Base-by-base conservation (phyloP, 2,113 vertebrate genomes). In the Xiphophorus maculatus region DNA sequence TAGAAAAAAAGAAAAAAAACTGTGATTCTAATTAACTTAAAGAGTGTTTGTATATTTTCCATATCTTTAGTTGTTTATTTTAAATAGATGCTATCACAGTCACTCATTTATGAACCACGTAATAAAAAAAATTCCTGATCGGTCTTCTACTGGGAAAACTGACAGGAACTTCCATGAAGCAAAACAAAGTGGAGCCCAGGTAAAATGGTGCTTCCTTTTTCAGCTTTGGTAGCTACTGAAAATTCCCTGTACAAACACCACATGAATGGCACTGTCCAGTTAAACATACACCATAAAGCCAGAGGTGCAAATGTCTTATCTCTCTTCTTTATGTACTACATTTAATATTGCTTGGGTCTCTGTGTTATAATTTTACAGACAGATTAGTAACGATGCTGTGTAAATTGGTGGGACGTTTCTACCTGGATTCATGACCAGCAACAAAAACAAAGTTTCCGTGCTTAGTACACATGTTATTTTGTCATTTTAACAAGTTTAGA, bases 201-300 rank as follows among this genome's bases (percentile, higher is more conserved):
- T 11, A 58, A 54, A 22, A 17, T 14, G 0, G 33, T 2, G 37
- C 11, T 61, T 51, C 72, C 19, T 13, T 25, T 1, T 30, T 10
- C 60, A 64, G 44, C 14, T 40, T 63, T 35, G 66, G 14, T 69
- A 51, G 25, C 62, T 5, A 14, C 42, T 13, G 30, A 27, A 72
- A 25, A 51, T n/a, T 62, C 61, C 6, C 1, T 63, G 25, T n/a
- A 30, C 48, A 71, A 15, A 48, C 2, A 35, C 72, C 74, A 69
- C 51, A 77, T 28, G 9, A 79, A 51, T 11, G 33, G 76, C 19
- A 69, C 25, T 35, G 14, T 33, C 51, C 28, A 40, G 30, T 68
- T 68, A 44, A 48, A 35, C 42, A 54, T 28, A 30, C 6, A 44
- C 54, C 76, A 74, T 74, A 69, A 72, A 15, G 25, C 9, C 1